A percentile compares a stretch with the other conserved stretches of the same genome.
These are phyloP conservation scores for Hemistola chrysoprasaria DNA, from an alignment of 2,888 invertebrate species.

Conservation along the genomic window DNA sequence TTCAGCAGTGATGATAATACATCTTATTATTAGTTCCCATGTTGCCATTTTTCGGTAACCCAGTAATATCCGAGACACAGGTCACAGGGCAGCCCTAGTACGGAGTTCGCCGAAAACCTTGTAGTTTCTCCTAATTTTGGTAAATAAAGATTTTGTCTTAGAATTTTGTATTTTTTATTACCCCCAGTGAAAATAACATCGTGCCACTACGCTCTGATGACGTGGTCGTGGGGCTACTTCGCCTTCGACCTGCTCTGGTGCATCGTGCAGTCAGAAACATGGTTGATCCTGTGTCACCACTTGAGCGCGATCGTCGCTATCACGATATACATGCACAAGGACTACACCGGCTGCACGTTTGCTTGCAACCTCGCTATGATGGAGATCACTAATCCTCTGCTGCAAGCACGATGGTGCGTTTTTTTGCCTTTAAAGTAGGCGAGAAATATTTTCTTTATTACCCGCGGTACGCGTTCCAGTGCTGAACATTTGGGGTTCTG, in stretches of 20 bases:
- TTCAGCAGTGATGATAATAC: too few species aligned
- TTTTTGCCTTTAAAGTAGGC: too few species aligned
- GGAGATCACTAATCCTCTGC: slow-evolving; percentile 84
- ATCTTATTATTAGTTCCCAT: too few species aligned
- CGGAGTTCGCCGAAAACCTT: too few species aligned
- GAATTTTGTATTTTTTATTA: neutral
- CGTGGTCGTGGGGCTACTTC: slow-evolving; percentile 84
- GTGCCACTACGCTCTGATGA: slow-evolving; percentile 69
- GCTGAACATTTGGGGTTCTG: too few species aligned
- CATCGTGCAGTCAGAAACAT: slow-evolving; percentile 68
- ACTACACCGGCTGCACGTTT: slow-evolving; percentile 75
- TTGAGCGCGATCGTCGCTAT: slow-evolving; percentile 74
- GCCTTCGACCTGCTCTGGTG: slow-evolving; percentile 84
- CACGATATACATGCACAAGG: slow-evolving; percentile 72
- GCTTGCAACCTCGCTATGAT: slow-evolving; percentile 79
- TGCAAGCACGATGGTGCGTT: slow-evolving; percentile 83
- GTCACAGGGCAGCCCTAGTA: too few species aligned
- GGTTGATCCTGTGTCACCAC: slow-evolving; percentile 81
- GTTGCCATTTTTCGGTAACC: too few species aligned
- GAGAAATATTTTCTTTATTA: too few species aligned
- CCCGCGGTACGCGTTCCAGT: too few species aligned
- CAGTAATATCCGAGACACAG: too few species aligned
- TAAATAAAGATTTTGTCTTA: too few species aligned
- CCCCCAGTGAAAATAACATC: slow-evolving; percentile 50
- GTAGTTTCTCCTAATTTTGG: too few species aligned